phyloP scores from a whole-genome alignment of 2,888 invertebrate genomes.

The Erebia palarica region DNA sequence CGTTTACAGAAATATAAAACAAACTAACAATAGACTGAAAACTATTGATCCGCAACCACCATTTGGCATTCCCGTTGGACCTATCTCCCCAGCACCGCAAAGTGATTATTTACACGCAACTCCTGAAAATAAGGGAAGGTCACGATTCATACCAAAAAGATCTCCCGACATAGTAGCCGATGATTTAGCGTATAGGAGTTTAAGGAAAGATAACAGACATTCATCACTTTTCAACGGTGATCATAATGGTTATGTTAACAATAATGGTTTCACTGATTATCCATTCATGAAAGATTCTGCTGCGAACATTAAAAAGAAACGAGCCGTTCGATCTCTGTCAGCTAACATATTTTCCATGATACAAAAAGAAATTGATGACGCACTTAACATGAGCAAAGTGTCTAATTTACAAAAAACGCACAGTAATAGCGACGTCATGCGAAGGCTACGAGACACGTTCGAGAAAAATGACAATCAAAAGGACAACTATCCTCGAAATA shows the following conservation, averaged over 20 bases:
- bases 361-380: slow-evolving; percentile 84
- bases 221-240: slow-evolving; percentile 75
- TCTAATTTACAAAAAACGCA: slow-evolving; percentile 83
- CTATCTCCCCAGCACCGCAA: slow-evolving; percentile 89
- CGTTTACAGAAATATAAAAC: slow-evolving; percentile 89
- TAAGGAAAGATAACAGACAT: slow-evolving; percentile 90
- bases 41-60: slow-evolving; percentile 92
- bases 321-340: slow-evolving; percentile 91
- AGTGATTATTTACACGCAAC: slow-evolving; percentile 93
- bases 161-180: slow-evolving; percentile 93
- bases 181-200: slow-evolving; percentile 92
- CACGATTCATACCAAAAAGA: slow-evolving; percentile 85
- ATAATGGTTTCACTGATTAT: slow-evolving; percentile 67
- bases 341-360: slow-evolving; percentile 92
- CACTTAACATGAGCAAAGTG: slow-evolving; percentile 76
- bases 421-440: slow-evolving; percentile 83
- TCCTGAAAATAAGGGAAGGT: slow-evolving; percentile 83
- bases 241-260: slow-evolving; percentile 75
- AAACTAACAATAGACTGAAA: slow-evolving; percentile 88
- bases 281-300: slow-evolving; percentile 64
- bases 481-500: slow-evolving; percentile 72
- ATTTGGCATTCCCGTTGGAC: slow-evolving; percentile 94
- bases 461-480: slow-evolving; percentile 71
- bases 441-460: slow-evolving; percentile 71
- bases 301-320: slow-evolving; percentile 85